A percentile compares a stretch with the other conserved stretches of the same genome.
phyloP scores from a whole-genome alignment of 2,888 invertebrate species.

The Drosophila incognita region DNA sequence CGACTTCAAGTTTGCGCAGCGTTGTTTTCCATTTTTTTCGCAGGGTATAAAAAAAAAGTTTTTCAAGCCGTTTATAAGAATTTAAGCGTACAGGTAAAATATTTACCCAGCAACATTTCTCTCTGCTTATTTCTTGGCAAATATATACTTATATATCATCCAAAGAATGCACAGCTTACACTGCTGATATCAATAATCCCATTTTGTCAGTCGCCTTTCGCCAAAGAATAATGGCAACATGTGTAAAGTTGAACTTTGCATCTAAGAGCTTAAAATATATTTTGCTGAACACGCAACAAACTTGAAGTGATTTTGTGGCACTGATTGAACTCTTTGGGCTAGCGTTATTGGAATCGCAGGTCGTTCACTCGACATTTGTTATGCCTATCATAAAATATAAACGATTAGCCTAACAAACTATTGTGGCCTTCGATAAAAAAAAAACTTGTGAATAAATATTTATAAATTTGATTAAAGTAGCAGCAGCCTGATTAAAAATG shows the following conservation, averaged over 20 bases:
- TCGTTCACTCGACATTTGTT: not conserved
- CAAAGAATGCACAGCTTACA: conserved; percentile 52
- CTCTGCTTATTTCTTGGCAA: conserved; percentile 32
- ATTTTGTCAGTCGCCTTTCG: conserved; percentile 35
- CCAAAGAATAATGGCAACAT: not conserved
- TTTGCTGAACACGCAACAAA: not conserved
- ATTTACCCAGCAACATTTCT: conserved; percentile 43
- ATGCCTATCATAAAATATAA: not conserved
- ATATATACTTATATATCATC: conserved; percentile 13
- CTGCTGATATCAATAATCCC: conserved; percentile 72
- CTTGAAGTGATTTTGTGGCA: not conserved
- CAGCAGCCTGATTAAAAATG: conserved; percentile 12
- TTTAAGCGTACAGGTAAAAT: conserved; percentile 53
- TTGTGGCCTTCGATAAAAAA: not conserved
- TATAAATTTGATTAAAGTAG: not conserved
- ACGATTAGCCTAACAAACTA: not conserved
- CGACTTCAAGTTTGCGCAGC: conserved; percentile 45
- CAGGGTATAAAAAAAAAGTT: conserved; percentile 59
- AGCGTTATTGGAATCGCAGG: not conserved
- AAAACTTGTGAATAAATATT: conserved; percentile 27
- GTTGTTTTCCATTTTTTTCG: conserved; percentile 21
- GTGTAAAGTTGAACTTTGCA: conserved; percentile 3
- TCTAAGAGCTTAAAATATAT: not conserved
- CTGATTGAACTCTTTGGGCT: not conserved
- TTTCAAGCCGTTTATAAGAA: conserved; percentile 62